Evolutionary conservation across 2,888 invertebrate species (phyloP).

Genomic region (Andricus curvator): DNA sequence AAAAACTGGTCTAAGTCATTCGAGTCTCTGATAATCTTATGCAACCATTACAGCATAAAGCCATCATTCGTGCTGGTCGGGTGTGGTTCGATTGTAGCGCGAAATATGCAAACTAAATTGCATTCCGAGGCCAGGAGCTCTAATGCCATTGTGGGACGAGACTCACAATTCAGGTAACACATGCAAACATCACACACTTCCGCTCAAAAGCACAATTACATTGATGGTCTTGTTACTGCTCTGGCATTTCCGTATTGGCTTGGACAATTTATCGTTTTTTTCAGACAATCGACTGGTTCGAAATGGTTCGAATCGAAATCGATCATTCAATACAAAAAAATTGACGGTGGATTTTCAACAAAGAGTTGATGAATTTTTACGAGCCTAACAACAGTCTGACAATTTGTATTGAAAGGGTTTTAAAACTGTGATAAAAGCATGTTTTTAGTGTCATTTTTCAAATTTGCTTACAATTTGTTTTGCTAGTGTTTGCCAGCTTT

Average conservation of each 20-base stretch:
- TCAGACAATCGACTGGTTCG: not conserved
- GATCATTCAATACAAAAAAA: not conserved
- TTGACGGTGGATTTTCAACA: not conserved
- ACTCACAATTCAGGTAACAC: constrained; percentile 32
- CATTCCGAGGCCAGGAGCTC: constrained; percentile 57
- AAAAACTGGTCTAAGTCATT: not conserved
- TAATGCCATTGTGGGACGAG: constrained; percentile 31
- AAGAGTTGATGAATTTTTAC: not conserved
- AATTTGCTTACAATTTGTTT: too few relatives aligned
- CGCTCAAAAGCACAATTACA: constrained; percentile 38
- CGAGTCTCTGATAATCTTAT: constrained; percentile 51
- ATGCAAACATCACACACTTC: constrained; percentile 39
- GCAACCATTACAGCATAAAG: constrained; percentile 62
- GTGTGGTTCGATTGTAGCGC: constrained; percentile 65
- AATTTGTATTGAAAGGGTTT: too few relatives aligned
- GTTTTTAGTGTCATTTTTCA: too few relatives aligned
- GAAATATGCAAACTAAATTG: constrained; percentile 74
- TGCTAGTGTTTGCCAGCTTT: too few relatives aligned
- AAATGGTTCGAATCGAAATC: too few relatives aligned
- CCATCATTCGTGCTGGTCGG: constrained; percentile 59
- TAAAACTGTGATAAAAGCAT: too few relatives aligned
- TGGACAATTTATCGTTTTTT: constrained; percentile 12
- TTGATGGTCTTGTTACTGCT: constrained; percentile 22
- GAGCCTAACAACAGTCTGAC: too few relatives aligned
- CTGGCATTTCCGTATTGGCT: constrained; percentile 23